Base-by-base conservation (phyloP, 2,113 vertebrate species). In the Melanocharis versteri region DNA sequence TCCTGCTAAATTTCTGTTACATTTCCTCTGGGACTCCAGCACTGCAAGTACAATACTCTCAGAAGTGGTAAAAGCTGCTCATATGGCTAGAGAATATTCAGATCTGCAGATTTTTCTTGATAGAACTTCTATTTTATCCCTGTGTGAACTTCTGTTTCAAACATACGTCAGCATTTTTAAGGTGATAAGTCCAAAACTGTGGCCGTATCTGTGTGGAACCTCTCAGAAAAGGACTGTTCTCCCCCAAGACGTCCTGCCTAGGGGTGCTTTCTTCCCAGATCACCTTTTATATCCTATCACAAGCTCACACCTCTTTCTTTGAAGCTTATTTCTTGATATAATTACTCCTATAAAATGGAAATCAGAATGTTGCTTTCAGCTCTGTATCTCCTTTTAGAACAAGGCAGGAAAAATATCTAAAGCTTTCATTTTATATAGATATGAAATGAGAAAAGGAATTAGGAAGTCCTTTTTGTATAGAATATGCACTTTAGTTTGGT, bases 131-230 rank as follows among this genome's bases (percentile, higher is more conserved):
- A 33, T 87, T 93, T 69, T 83, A 60, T 33, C 44, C 28, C 31
- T 35, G 3, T 56, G 15, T 60, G 51, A 81, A 61, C 13, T 66
- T 27, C 20, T 58, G 2, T 69, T 87, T 65, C 47, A 65, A 84
- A 81, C 3, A 0, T 24, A 15, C 44, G 64, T 44, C 50, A 64
- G 23, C 28, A 76, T 39, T 83, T 91, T 60, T 30, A 83, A 76
- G 16, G 40, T 28, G 68, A 8, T 30, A 60, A 66, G 3, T n/a
- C 37, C 27, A 44, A 56, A 87, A 40, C 5, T 13, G 3, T 58
- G 15, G 45, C 2, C 1, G 0, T 48, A 26, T 54, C 33, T 47
- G 6, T 37, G 37, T 28, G 37, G 20, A 24, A 40, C 10, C 11
- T 22, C 68, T 83, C 37, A 69, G 77, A 40, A 50, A 33, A 86